Conservation (phyloP, 2,797 vertebrate species). For the Benthosema pterotum region DNA sequence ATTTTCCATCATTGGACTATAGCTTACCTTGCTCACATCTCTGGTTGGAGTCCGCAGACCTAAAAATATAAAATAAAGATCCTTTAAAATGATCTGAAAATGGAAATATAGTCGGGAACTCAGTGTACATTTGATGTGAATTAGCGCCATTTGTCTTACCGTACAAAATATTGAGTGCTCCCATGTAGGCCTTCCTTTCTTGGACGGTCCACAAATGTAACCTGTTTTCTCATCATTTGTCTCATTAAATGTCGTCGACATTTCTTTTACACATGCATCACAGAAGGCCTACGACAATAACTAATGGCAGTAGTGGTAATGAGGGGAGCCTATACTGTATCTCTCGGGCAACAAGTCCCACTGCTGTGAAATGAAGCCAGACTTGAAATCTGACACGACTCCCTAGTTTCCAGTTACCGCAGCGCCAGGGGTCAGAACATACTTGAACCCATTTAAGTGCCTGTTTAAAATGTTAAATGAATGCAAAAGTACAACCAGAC, state of each 20-base stretch:
- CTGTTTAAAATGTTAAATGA: constrained; percentile 53
- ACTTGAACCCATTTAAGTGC: constrained; percentile 50
- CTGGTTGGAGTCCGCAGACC: constrained; percentile 37
- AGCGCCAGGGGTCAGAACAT: constrained; percentile 38
- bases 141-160: constrained; percentile 36
- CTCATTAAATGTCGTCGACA: neutral
- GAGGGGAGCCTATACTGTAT: neutral
- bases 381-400: constrained; percentile 43
- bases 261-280: constrained; percentile 8
- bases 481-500: constrained; percentile 46
- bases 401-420: constrained; percentile 56
- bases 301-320: constrained; percentile 4
- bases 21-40: constrained; percentile 42
- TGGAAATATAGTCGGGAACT: neutral
- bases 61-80: constrained; percentile 17
- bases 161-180: constrained; percentile 26
- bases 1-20: too few species aligned
- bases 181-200: constrained; percentile 42
- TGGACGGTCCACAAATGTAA: constrained; percentile 61
- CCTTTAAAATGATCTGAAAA: constrained; percentile 6
- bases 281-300: constrained; percentile 12
- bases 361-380: constrained; percentile 47
- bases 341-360: constrained; percentile 30
- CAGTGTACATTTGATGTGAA: neutral
- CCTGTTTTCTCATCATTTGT: constrained; percentile 59